These are phyloP conservation scores for Cervus canadensis DNA, from an alignment of 2,113 vertebrate genomes.

Conservation along the genomic window DNA sequence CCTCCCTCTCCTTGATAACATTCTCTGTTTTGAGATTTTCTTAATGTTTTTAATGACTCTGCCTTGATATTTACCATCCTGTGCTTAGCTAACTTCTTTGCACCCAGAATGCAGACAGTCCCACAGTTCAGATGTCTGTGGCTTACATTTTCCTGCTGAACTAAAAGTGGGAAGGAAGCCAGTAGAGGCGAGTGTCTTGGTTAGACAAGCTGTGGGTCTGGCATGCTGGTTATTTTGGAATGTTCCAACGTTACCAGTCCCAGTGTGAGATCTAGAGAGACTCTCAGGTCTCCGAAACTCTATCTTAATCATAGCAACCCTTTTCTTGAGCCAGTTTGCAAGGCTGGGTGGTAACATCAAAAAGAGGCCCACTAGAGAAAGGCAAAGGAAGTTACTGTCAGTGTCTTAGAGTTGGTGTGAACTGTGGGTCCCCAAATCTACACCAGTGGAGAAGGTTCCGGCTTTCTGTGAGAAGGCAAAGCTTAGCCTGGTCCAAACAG, in stretches of 20 bases:
- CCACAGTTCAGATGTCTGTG: neutral
- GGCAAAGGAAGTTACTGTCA: neutral
- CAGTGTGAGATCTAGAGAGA: neutral
- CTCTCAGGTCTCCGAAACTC: neutral
- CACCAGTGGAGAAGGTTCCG: neutral
- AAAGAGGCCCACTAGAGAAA: neutral
- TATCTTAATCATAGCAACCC: neutral
- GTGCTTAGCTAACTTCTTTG: conserved; percentile 10
- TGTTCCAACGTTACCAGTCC: neutral
- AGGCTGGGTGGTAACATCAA: neutral
- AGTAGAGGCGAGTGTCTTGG: neutral
- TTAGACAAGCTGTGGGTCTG: neutral
- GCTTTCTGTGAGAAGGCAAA: neutral
- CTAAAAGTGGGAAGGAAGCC: neutral
- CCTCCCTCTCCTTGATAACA: neutral
- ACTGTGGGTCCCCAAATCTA: neutral
- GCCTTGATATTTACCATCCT: neutral
- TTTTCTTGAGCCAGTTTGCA: neutral
- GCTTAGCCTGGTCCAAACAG: neutral
- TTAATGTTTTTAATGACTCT: neutral
- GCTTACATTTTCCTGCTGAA: neutral
- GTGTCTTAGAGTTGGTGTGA: neutral
- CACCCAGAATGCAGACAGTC: neutral
- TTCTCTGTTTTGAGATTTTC: conserved; percentile 34
- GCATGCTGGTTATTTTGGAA: neutral